phyloP scores from a whole-genome alignment of 2,113 vertebrate species.

The Bubo scandiacus region DNA sequence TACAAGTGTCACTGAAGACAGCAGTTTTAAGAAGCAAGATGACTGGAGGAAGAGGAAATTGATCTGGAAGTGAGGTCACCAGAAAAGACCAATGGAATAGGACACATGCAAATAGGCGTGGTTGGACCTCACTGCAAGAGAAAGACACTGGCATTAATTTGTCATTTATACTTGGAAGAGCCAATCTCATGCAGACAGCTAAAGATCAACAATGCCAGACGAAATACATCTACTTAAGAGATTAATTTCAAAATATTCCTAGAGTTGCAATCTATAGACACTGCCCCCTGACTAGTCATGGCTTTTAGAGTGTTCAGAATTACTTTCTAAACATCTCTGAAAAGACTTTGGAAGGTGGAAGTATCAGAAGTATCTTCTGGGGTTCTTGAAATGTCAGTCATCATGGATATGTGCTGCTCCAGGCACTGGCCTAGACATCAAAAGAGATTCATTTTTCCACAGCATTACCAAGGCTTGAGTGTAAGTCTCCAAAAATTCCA shows the following conservation, averaged over 20 bases:
- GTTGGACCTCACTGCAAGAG: background rate
- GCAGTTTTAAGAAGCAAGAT: background rate
- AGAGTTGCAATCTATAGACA: background rate
- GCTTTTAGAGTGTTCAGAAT: background rate
- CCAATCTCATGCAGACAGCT: background rate
- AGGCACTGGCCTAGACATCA: background rate
- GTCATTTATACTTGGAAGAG: background rate
- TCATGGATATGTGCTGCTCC: background rate
- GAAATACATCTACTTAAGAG: background rate
- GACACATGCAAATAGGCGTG: background rate
- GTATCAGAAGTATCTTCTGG: background rate
- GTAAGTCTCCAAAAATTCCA: background rate
- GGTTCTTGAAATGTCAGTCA: background rate
- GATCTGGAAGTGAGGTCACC: background rate
- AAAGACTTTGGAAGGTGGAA: background rate
- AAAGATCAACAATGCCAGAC: background rate
- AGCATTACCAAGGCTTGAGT: background rate
- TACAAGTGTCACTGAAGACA: background rate
- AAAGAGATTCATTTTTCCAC: background rate
- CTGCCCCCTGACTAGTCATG: background rate
- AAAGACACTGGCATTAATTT: background rate
- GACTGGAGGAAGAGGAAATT: background rate
- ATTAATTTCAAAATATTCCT: background rate
- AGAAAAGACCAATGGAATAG: background rate
- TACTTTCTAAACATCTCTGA: background rate